Percentiles rank a stretch among this genome's conserved stretches.
Conservation (phyloP, 1,140 invertebrate species). For the Apis florea region DNA sequence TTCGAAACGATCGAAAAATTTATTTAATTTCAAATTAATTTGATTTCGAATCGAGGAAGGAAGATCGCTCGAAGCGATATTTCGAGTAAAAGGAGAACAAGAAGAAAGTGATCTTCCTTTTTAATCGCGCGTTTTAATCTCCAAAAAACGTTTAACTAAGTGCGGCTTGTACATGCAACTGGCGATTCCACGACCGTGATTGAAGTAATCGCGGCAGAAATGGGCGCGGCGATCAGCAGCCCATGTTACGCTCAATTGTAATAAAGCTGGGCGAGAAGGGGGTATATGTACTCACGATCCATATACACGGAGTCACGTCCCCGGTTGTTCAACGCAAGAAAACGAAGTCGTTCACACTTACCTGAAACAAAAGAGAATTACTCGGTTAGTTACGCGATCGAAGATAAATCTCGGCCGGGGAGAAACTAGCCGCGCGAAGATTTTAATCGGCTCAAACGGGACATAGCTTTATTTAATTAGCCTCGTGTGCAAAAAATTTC, state of each 20-base stretch:
- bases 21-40: too few relatives aligned
- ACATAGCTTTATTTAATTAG: constrained; percentile 30
- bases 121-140: neutral
- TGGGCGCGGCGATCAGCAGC: constrained; percentile 42
- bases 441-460: constrained; percentile 23
- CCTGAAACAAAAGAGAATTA: constrained; percentile 68
- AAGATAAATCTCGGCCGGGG: constrained; percentile 24
- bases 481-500: constrained; percentile 7
- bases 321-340: constrained; percentile 10
- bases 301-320: constrained; percentile 15
- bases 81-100: too few relatives aligned
- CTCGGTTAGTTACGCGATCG: constrained; percentile 48
- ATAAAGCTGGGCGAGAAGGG: neutral
- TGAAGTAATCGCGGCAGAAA: neutral
- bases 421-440: neutral
- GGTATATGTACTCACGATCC: constrained; percentile 45
- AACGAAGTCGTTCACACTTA: constrained; percentile 60
- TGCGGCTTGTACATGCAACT: neutral
- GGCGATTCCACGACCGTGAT: constrained; percentile 32
- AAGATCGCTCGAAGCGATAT: too few relatives aligned
- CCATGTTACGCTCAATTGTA: constrained; percentile 43
- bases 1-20: too few relatives aligned
- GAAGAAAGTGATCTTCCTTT: neutral
- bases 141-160: neutral
- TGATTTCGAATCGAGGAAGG: too few relatives aligned